Base-by-base conservation (phyloP, 1,140 invertebrate genomes). In the Lepidostoma basale region DNA sequence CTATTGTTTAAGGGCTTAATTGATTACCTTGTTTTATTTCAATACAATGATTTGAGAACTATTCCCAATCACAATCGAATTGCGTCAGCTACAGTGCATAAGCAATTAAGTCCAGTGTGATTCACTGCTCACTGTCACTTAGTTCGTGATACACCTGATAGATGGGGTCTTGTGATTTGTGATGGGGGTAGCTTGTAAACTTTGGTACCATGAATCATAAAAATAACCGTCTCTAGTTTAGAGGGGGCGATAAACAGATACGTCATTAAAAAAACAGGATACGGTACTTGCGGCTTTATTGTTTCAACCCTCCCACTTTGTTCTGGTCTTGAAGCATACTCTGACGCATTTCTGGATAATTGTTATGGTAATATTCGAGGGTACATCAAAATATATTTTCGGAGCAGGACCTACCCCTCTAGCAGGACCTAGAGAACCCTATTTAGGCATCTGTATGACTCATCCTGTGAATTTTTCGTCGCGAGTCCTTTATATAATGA, bases 341-440 rank as follows among this genome's bases (percentile, higher is more conserved):
- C 42, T 62, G 60, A 62, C 60, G 60, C 42, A 62, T 62, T 62
- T 49, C 8, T 40, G 42, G 42, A 26, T 62, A 62, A 62, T 62
- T 62, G 42, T 62, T 62, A 62, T 62, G 60, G 40, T 20, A 62
- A 62, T 62, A 26, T 25, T 40, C n/a, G 58, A 22, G 59, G 56
- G 56, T 40, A 42, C 36, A 6, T 6, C 12, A 12, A 33, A 12
- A 6, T 33, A 12, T 33, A 12, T 5, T 5, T n/a, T 18, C 10
- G 22, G 44, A 18, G 44, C 16, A 18, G 44, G 10, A 40, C 36
- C 9, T 47, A 18, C 44, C 44, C 44, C 18, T 23, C 16, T 47
- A 10, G 10, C 16, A 23, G 44, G 12, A 18, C 44, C 16, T 47
- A 47, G 44, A 9, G 44, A 47, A 47, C 44, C 44, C 44, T 23